phyloP scores from a whole-genome alignment of 30 jellyfish, hydroid and myxozoan species.

The Morbakka virulenta region DNA sequence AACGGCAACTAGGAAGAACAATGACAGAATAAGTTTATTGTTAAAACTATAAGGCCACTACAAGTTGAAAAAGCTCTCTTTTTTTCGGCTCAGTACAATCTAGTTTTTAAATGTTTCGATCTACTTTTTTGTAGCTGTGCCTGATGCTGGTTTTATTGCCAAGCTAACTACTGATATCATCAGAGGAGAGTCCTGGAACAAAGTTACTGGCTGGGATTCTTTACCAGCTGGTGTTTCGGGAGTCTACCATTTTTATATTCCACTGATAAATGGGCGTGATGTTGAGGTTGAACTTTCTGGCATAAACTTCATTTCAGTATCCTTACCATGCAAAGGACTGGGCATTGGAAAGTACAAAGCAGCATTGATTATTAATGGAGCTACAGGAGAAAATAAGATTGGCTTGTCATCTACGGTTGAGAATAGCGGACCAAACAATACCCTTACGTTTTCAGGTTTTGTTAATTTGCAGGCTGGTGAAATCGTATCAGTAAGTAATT shows the following conservation, averaged over 20 bases:
- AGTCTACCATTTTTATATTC: conserved; percentile 67
- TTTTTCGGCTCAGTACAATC: too few species aligned
- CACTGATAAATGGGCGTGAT: conserved; percentile 33
- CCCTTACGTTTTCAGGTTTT: conserved; percentile 70
- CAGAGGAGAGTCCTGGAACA: conserved; percentile 55
- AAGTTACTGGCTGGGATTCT: conserved; percentile 65
- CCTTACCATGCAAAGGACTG: too few species aligned
- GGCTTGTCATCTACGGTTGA: conserved; percentile 41
- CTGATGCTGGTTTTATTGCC: conserved; percentile 75
- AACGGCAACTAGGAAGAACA: too few species aligned
- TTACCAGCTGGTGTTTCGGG: conserved; percentile 58
- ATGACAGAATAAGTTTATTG: too few species aligned
- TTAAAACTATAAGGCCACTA: too few species aligned
- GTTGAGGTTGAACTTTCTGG: conserved; percentile 63
- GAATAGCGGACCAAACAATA: conserved; percentile 46
- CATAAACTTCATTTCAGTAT: conserved; percentile 54
- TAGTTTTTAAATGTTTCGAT: too few species aligned
- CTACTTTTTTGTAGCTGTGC: conserved; percentile 75
- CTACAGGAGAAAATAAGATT: conserved; percentile 38
- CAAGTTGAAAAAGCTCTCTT: too few species aligned
- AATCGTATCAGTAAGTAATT: conserved; percentile 53
- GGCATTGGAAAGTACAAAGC: too few species aligned
- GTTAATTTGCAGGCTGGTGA: conserved; percentile 78
- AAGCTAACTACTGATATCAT: conserved; percentile 42
- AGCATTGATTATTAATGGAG: conserved; percentile 46